phyloP scores from a whole-genome alignment of 2,797 vertebrate species.

The Avahi laniger region DNA sequence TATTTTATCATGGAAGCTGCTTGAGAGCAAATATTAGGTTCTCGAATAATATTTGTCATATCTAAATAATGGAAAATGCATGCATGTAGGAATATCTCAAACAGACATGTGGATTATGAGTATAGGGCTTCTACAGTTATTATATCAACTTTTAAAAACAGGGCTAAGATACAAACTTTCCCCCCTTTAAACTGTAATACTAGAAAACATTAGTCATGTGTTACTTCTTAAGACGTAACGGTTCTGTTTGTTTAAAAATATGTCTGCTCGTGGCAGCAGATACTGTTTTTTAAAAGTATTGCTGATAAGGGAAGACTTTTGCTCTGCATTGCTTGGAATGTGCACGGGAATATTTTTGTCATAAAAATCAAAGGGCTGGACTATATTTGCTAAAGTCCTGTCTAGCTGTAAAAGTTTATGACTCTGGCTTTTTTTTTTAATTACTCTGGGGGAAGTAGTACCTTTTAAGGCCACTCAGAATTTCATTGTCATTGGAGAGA shows the following conservation, averaged over 20 bases:
- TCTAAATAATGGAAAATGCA: slow-evolving; percentile 31
- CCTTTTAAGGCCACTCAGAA: slow-evolving; percentile 48
- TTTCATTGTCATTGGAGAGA: slow-evolving; percentile 44
- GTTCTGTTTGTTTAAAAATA: slow-evolving; percentile 12
- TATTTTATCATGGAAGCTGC: slow-evolving; percentile 4
- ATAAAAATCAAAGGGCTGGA: slow-evolving; percentile 56
- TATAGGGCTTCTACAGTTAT: not conserved
- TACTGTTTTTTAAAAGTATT: not conserved
- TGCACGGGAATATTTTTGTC: slow-evolving; percentile 39
- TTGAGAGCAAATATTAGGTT: not conserved
- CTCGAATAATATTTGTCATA: slow-evolving; percentile 41
- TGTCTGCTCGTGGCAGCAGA: not conserved
- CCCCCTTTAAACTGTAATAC: not conserved
- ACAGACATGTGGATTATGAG: not conserved
- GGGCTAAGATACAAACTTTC: not conserved
- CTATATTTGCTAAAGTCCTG: slow-evolving; percentile 34
- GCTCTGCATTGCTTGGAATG: not conserved
- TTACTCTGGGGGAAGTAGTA: slow-evolving; percentile 29
- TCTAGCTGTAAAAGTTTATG: slow-evolving; percentile 59
- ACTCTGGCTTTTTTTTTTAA: not conserved
- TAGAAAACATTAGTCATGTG: not conserved
- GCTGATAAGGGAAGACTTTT: slow-evolving; percentile 2
- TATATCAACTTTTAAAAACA: not conserved
- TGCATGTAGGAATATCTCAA: not conserved
- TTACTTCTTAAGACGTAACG: slow-evolving; percentile 25